These are phyloP conservation scores for Arvicola amphibius DNA, from an alignment of 2,797 vertebrate species.

Conservation along the genomic window DNA sequence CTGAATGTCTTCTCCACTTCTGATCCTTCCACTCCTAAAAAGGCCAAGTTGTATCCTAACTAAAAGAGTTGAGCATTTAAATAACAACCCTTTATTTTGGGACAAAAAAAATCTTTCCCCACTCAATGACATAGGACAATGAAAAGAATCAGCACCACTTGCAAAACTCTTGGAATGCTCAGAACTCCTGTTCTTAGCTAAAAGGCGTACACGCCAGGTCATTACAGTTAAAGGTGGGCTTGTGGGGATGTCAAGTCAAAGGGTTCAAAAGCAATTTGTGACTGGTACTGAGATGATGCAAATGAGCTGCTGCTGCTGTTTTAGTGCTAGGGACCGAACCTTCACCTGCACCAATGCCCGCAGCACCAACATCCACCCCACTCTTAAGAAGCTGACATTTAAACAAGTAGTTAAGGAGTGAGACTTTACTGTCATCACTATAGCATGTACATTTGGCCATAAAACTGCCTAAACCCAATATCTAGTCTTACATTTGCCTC, in stretches of 20 bases:
- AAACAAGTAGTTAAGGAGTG: slow-evolving; percentile 76
- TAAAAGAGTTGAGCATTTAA: slow-evolving; percentile 83
- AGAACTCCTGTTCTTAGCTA: slow-evolving; percentile 87
- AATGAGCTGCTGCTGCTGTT: slow-evolving; percentile 82
- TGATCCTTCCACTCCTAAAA: slow-evolving; percentile 63
- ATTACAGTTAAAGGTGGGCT: slow-evolving; percentile 88
- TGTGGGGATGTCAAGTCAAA: slow-evolving; percentile 88
- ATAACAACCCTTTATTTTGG: slow-evolving; percentile 86
- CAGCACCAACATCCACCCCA: background rate
- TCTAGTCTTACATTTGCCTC: slow-evolving; percentile 77
- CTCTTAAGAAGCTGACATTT: slow-evolving; percentile 64
- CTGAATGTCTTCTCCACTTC: slow-evolving; percentile 78
- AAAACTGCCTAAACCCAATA: slow-evolving; percentile 81
- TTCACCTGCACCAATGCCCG: background rate
- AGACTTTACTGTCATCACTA: slow-evolving; percentile 77
- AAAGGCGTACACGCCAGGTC: slow-evolving; percentile 88
- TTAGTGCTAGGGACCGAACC: background rate
- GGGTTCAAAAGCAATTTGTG: slow-evolving; percentile 87
- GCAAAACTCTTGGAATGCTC: slow-evolving; percentile 87
- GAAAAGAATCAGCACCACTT: slow-evolving; percentile 80
- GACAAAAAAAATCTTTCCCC: slow-evolving; percentile 86
- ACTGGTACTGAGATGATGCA: slow-evolving; percentile 86
- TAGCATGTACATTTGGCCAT: slow-evolving; percentile 74
- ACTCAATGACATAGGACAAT: slow-evolving; percentile 86
- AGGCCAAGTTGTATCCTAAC: slow-evolving; percentile 81